A percentile compares a stretch with the other conserved stretches of the same genome.
phyloP scores from a whole-genome alignment of 2,888 invertebrate genomes.

The Lithosia quadra region DNA sequence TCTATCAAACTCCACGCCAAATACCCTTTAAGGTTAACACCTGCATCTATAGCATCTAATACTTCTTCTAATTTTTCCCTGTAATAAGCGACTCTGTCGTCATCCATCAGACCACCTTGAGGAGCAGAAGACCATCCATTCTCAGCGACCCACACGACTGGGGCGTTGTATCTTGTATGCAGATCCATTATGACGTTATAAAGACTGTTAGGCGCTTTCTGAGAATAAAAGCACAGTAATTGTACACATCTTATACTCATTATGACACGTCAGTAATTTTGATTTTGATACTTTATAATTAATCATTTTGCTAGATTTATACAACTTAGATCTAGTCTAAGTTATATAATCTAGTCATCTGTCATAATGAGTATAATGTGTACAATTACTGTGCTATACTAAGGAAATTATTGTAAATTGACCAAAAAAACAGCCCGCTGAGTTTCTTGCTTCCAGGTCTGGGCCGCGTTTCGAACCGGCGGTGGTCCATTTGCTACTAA shows the following conservation, averaged over 20 bases:
- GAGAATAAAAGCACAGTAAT: slow-evolving; percentile 3
- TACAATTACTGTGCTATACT: too few relatives aligned
- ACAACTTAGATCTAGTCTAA: too few relatives aligned
- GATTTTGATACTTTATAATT: too few relatives aligned
- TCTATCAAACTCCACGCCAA: slow-evolving; percentile 90
- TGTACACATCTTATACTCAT: not conserved
- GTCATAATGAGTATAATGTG: too few relatives aligned
- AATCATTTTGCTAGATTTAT: too few relatives aligned
- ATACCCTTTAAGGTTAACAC: slow-evolving; percentile 78
- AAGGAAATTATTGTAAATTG: too few relatives aligned
- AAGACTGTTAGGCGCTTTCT: slow-evolving; percentile 87
- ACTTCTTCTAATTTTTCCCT: slow-evolving; percentile 75
- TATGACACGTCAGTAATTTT: too few relatives aligned
- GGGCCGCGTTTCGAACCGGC: too few relatives aligned
- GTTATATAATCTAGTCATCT: too few relatives aligned
- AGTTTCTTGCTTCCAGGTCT: too few relatives aligned
- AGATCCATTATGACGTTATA: slow-evolving; percentile 83
- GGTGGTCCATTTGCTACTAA: too few relatives aligned
- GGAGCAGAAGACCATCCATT: slow-evolving; percentile 84
- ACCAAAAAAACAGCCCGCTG: too few relatives aligned
- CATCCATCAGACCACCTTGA: slow-evolving; percentile 70
- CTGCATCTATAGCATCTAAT: slow-evolving; percentile 76
- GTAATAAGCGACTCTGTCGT: slow-evolving; percentile 76
- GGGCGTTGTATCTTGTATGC: slow-evolving; percentile 79
- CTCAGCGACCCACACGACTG: slow-evolving; percentile 87